A percentile compares a stretch with the other conserved stretches of the same genome.
Conservation (phyloP, 2,113 vertebrate species). For the Malurus melanocephalus region DNA sequence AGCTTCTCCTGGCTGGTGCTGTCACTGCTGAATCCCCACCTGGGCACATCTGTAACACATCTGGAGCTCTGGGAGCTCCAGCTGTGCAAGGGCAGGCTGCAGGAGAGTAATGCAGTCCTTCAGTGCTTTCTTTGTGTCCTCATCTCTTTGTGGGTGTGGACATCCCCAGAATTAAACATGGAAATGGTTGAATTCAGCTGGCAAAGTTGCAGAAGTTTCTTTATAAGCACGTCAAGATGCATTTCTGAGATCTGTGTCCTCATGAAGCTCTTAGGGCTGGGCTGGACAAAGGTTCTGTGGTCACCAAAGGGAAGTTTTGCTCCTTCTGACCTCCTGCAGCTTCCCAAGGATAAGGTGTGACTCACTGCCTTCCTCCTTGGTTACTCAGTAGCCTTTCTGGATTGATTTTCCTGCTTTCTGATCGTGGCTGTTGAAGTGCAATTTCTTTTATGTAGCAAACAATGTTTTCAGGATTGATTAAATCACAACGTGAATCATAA, state of each 20-base stretch:
- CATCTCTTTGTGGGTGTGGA: rapidly evolving
- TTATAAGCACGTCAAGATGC: background rate
- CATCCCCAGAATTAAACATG: background rate
- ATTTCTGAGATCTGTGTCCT: background rate
- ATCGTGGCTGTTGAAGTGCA: background rate
- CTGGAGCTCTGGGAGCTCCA: background rate
- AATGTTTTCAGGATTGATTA: background rate
- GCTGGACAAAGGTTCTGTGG: background rate
- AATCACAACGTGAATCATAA: background rate
- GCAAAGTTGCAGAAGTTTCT: background rate
- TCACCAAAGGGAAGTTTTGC: background rate
- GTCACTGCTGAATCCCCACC: background rate
- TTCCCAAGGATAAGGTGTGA: rapidly evolving
- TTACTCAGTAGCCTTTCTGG: background rate
- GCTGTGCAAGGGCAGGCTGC: background rate
- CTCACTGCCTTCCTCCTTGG: background rate
- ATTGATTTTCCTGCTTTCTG: background rate
- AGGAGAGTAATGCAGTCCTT: background rate
- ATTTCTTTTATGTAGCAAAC: background rate
- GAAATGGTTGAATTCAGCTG: background rate
- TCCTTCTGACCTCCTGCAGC: background rate
- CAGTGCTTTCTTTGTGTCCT: background rate
- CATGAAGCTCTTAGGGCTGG: background rate
- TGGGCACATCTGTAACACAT: background rate
- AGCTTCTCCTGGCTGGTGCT: background rate